Evolutionary conservation across 1,140 invertebrate species (phyloP), one percentile per base, ranked within the genome.

Genomic region (Venustaconcha ellipsiformis): DNA sequence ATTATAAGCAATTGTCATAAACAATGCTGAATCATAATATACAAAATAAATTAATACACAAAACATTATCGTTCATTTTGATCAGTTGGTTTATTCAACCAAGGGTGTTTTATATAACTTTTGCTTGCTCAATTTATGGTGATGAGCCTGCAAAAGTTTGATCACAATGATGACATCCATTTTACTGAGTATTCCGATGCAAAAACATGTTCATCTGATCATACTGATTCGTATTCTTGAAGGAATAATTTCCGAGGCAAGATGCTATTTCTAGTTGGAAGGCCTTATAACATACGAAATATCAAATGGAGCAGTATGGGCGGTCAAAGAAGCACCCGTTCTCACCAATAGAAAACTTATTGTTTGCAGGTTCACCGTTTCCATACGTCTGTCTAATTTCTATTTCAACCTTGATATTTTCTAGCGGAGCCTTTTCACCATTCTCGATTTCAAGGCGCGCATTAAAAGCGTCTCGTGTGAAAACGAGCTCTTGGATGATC

Each of bases 381-480:
- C 72, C 77, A 70, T 66, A 74, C 15, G 77, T 74, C 48, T 66
- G 65, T 57, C 56, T 69, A 3, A 78, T 78, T 37, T 70, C 55
- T 57, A 78, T 66, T 30, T 69, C 60, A 37, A 78, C 71, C 48
- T 67, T 63, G 11, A 78, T 74, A 48, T 67, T 66, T 23, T 74
- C 62, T 57, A 78, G 57, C 17, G 72, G 60, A 20, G 68, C 74
- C 14, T 55, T 57, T 70, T 78, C 77, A 12, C 77, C 80, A 74
- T 83, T 83, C 48, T 83, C 82, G 8, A 81, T 74, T 71, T 80
- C 78, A 14, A 83, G 65, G 56, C 62, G 70, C 13, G 82, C 82
- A 23, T 75, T 75, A 67, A 83, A 83, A 55, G 77, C 82, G 13
- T 78, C 74, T 65, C 82, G 56, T 18, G 78, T 82, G 2, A 83